A percentile compares a stretch with the other conserved stretches of the same genome.
Evolutionary conservation across 2,797 vertebrate genomes (phyloP).

Genomic region (Glyptemys insculpta): DNA sequence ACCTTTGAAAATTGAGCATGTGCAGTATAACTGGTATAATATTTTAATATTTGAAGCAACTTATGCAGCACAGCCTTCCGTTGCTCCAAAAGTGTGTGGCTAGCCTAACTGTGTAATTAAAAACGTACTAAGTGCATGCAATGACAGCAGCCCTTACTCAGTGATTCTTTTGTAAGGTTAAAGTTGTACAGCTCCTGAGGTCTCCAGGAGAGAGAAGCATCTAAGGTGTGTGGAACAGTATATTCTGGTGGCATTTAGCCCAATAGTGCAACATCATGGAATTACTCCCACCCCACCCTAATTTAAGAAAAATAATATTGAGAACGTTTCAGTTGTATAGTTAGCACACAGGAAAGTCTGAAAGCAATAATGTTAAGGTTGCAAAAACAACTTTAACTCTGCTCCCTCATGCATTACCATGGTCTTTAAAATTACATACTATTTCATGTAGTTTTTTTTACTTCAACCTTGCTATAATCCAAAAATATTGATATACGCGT

Average conservation of each 20-base stretch:
- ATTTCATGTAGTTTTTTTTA: background rate
- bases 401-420: background rate
- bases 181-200: background rate
- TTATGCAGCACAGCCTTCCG: background rate
- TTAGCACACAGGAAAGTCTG: too few species aligned
- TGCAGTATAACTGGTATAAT: background rate
- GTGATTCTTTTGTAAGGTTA: conserved; percentile 42
- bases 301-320: too few species aligned
- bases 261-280: too few species aligned
- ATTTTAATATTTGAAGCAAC: background rate
- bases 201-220: rapidly evolving
- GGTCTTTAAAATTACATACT: background rate
- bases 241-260: background rate
- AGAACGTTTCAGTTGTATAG: too few species aligned
- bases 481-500: background rate
- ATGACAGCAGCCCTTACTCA: background rate
- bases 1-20: background rate
- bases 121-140: too few species aligned
- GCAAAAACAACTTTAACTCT: background rate
- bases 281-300: too few species aligned
- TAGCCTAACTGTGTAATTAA: too few species aligned
- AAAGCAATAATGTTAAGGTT: background rate
- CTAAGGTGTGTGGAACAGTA: background rate
- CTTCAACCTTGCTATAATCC: background rate
- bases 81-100: too few species aligned